Evolutionary conservation across 2,797 vertebrate genomes (phyloP).

Genomic region (Eulemur albifrons): DNA sequence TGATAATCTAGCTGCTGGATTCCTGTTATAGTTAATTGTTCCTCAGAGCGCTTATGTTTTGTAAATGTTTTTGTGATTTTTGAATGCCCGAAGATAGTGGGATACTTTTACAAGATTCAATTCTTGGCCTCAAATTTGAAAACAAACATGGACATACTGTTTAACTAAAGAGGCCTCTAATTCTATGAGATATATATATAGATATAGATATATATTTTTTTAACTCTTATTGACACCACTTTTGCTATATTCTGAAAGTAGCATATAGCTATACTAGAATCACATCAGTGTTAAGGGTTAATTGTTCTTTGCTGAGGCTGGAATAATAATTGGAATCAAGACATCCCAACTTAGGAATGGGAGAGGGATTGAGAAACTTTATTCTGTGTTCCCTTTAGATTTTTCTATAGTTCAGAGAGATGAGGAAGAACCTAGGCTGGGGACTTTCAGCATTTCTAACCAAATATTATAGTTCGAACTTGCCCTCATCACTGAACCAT

Average conservation of each 20-base stretch:
- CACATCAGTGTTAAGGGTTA: constrained; percentile 12
- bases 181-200: background rate
- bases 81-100: background rate
- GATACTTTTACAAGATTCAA: background rate
- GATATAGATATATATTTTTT: background rate
- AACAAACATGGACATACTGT: background rate
- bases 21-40: constrained; percentile 15
- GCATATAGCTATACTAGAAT: background rate
- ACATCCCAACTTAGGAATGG: constrained; percentile 49
- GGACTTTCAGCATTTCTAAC: constrained; percentile 60
- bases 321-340: constrained; percentile 56
- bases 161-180: background rate
- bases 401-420: constrained; percentile 68
- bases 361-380: constrained; percentile 60
- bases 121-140: constrained; percentile 30
- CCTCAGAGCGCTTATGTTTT: background rate
- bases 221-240: background rate
- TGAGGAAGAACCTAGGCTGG: constrained; percentile 63
- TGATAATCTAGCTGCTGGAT: background rate
- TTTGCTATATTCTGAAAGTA: constrained; percentile 33
- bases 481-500: constrained; percentile 53
- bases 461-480: constrained; percentile 57
- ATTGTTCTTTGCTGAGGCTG: constrained; percentile 50
- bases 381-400: constrained; percentile 66
- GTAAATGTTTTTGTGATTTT: background rate